Percentiles rank a stretch among this genome's conserved stretches.
These are phyloP conservation scores for Poecilia velifera DNA, from an alignment of 2,797 vertebrate genomes.

Conservation along the genomic window DNA sequence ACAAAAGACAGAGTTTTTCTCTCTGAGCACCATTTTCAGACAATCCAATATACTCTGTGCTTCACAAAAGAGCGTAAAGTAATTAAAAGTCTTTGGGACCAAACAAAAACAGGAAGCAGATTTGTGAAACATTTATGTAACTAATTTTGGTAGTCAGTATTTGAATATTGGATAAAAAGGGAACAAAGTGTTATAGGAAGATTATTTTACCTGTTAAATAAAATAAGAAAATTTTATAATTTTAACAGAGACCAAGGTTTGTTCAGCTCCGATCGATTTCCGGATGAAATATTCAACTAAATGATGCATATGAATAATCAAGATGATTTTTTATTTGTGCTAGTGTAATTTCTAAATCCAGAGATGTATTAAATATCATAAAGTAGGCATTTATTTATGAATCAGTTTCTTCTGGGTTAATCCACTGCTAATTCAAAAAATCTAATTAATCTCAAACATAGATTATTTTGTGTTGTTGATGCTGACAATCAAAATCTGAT, in stretches of 20 bases:
- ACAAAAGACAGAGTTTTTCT: not conserved
- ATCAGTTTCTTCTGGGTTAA: not conserved
- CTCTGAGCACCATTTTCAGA: not conserved
- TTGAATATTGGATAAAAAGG: not conserved
- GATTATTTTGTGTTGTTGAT: not conserved
- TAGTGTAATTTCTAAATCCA: not conserved
- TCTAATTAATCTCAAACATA: not conserved
- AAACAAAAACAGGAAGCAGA: not conserved
- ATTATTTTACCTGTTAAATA: not conserved
- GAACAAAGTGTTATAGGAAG: not conserved
- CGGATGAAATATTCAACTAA: not conserved
- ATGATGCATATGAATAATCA: not conserved
- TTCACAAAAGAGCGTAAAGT: slow-evolving; percentile 39
- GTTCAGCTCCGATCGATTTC: not conserved
- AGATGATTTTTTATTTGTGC: not conserved
- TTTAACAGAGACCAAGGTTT: not conserved
- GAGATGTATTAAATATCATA: not conserved
- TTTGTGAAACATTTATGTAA: not conserved
- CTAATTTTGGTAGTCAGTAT: not conserved
- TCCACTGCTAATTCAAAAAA: not conserved
- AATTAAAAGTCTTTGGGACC: slow-evolving; percentile 29
- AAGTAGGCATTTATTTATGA: not conserved
- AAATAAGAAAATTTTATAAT: not conserved
- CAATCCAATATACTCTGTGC: slow-evolving; percentile 22
- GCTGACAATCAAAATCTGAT: not conserved